Conservation (phyloP, 2,888 invertebrate species). For the Himalopsyche tibetana region DNA sequence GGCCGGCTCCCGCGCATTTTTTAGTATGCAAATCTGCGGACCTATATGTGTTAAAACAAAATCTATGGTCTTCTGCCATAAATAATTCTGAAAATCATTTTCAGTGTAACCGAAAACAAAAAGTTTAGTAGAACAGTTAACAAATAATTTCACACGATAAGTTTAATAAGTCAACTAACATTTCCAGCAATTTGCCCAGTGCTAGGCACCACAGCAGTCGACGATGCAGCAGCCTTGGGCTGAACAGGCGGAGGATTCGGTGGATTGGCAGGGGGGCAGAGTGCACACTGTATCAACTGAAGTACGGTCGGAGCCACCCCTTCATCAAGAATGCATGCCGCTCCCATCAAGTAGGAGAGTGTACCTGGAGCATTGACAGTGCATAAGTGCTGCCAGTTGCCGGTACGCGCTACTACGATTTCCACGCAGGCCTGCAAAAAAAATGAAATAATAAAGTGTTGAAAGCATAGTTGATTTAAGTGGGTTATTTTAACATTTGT, state of each 20-base stretch:
- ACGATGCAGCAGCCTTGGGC: background rate
- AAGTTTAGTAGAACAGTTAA: too few relatives aligned
- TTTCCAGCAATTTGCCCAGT: background rate
- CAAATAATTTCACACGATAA: too few relatives aligned
- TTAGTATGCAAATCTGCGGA: too few relatives aligned
- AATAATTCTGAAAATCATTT: too few relatives aligned
- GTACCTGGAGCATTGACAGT: constrained; percentile 82
- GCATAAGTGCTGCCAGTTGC: constrained; percentile 97
- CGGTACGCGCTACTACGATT: constrained; percentile 92
- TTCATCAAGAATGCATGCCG: constrained; percentile 92
- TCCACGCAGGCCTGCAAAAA: constrained; percentile 85
- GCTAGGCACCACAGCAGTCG: background rate
- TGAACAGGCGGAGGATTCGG: constrained; percentile 41
- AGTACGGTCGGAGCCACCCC: constrained; percentile 93
- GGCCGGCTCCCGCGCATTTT: too few relatives aligned
- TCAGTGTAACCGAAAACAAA: too few relatives aligned
- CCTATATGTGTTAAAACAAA: too few relatives aligned
- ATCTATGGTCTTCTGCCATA: too few relatives aligned
- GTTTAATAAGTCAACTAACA: background rate
- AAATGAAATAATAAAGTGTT: too few relatives aligned
- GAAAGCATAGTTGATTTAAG: too few relatives aligned
- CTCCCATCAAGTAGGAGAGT: constrained; percentile 88
- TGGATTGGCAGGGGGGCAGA: constrained; percentile 77
- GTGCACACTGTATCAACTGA: constrained; percentile 92
- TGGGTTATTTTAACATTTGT: too few relatives aligned